Percentiles rank a stretch among this genome's conserved stretches.
phyloP scores from a whole-genome alignment of 2,113 vertebrate species.

The Chunga burmeisteri region DNA sequence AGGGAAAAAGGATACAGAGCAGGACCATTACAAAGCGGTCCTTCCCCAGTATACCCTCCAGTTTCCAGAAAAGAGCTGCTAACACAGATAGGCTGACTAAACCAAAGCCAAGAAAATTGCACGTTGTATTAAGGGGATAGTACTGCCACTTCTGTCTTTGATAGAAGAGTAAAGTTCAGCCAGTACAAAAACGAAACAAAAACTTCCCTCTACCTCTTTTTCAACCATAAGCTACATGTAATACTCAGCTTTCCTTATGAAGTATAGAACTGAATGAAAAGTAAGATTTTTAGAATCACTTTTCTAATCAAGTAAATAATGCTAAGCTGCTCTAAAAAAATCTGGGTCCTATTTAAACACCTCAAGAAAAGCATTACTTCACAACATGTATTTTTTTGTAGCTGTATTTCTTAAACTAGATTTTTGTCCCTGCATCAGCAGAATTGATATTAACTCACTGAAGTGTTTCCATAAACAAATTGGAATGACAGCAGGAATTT shows the following conservation, averaged over 20 bases:
- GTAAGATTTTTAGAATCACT: background rate
- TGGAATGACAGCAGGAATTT: background rate
- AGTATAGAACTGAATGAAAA: fast-evolving
- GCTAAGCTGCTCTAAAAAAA: background rate
- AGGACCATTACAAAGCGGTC: background rate
- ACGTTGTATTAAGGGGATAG: fast-evolving
- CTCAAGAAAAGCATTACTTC: background rate
- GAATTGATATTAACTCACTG: background rate
- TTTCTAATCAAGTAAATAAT: background rate
- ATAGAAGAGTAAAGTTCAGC: background rate
- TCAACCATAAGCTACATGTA: background rate
- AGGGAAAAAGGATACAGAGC: background rate
- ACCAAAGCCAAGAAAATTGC: background rate
- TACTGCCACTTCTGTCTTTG: background rate
- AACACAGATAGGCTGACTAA: background rate
- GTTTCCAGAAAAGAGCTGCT: background rate
- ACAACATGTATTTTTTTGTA: background rate
- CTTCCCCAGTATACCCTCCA: background rate
- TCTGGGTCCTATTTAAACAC: background rate
- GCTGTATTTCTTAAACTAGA: background rate
- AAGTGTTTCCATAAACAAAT: background rate
- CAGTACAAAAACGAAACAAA: background rate
- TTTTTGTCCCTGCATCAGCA: background rate
- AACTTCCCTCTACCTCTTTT: background rate
- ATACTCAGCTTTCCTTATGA: background rate